These are phyloP conservation scores for Megalopta genalis DNA, from an alignment of 1,140 invertebrate genomes.

Conservation along the genomic window DNA sequence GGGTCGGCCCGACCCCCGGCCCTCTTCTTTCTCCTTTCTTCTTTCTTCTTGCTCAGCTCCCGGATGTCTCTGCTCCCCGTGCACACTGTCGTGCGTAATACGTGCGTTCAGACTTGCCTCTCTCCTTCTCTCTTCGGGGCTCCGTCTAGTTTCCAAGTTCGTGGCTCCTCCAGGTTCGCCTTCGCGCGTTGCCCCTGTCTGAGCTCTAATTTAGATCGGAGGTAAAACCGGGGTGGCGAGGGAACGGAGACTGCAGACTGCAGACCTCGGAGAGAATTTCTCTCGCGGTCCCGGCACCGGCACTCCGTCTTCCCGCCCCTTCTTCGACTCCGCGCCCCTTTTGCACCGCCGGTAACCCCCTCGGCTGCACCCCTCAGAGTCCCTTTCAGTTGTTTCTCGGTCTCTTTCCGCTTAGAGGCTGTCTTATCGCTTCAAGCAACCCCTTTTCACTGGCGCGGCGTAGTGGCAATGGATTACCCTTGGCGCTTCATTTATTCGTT, in stretches of 20 bases:
- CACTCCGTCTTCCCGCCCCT: conserved; percentile 34
- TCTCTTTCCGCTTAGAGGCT: background rate
- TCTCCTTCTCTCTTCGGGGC: background rate
- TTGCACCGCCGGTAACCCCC: no score
- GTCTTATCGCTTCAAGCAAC: background rate
- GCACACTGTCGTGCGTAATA: background rate
- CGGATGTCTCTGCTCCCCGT: background rate
- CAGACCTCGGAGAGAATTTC: conserved; percentile 53
- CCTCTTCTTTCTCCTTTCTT: conserved; percentile 7
- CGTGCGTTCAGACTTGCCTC: background rate
- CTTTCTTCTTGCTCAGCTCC: conserved; percentile 23
- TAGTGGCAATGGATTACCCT: conserved; percentile 17
- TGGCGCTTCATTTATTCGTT: conserved; percentile 40
- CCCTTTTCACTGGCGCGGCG: conserved; percentile 10
- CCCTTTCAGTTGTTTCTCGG: background rate
- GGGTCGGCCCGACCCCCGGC: conserved; percentile 55
- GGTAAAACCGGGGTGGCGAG: conserved; percentile 7
- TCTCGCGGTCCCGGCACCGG: conserved; percentile 35
- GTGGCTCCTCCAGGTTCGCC: background rate
- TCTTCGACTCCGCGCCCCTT: no score
- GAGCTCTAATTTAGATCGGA: conserved; percentile 67
- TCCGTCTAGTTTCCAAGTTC: conserved; percentile 60
- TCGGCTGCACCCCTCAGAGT: background rate
- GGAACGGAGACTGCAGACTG: no score
- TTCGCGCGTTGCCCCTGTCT: conserved; percentile 20